Evolutionary conservation across 2,888 invertebrate species (phyloP).

Genomic region (Volucella zonaria): DNA sequence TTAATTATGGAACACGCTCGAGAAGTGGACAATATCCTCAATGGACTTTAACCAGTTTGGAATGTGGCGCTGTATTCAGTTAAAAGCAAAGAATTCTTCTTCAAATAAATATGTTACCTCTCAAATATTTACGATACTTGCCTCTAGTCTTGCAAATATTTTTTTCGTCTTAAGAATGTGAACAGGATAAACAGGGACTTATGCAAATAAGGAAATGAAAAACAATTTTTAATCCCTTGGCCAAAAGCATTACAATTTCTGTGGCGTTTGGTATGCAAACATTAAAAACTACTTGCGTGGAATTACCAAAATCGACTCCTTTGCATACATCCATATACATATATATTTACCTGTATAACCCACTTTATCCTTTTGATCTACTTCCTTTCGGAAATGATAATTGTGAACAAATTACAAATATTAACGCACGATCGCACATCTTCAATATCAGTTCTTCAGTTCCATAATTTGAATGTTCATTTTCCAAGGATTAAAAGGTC

Average conservation of each 20-base stretch:
- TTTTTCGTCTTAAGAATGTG: conserved; percentile 8
- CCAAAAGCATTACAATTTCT: conserved; percentile 15
- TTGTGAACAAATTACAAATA: conserved; percentile 56
- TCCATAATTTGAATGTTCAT: conserved; percentile 69
- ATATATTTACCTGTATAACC: not conserved
- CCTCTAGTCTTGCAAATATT: not conserved
- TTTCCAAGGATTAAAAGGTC: conserved; percentile 38
- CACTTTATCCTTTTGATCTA: conserved; percentile 15
- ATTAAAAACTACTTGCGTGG: conserved; percentile 6
- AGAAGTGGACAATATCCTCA: too few species aligned
- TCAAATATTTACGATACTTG: conserved; percentile 34
- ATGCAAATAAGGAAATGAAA: conserved; percentile 59
- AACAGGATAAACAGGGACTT: conserved; percentile 63
- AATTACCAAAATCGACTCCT: conserved; percentile 7
- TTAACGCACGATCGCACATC: conserved; percentile 68
- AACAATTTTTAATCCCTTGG: conserved; percentile 48
- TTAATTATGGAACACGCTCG: too few species aligned
- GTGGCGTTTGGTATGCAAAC: not conserved
- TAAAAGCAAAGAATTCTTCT: too few species aligned
- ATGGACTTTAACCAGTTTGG: too few species aligned
- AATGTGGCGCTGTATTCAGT: too few species aligned
- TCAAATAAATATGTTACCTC: too few species aligned
- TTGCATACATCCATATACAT: too few species aligned
- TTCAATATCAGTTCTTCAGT: conserved; percentile 24
- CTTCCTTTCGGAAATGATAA: conserved; percentile 70